These are phyloP conservation scores for Azorinus chamasolen DNA, from an alignment of 2,888 invertebrate genomes.

Conservation along the genomic window DNA sequence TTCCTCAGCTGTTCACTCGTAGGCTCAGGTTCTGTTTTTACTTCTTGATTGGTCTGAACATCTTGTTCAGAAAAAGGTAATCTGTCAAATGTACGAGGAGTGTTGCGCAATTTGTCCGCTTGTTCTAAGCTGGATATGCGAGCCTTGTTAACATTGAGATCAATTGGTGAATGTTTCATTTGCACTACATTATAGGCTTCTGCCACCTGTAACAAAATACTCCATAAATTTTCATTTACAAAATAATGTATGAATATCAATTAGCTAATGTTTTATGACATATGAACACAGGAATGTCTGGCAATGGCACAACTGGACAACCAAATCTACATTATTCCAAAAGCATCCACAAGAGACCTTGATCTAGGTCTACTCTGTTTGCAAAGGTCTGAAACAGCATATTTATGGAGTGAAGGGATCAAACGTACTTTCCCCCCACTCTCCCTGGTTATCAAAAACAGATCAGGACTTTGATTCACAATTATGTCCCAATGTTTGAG, in stretches of 20 bases:
- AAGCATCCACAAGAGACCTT: no score
- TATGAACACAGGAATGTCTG: no score
- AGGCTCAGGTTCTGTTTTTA: background rate
- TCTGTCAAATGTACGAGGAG: background rate
- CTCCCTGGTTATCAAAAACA: no score
- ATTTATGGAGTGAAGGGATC: no score
- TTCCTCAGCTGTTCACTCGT: slow-evolving; percentile 4
- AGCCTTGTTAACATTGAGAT: slow-evolving; percentile 69
- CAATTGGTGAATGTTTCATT: slow-evolving; percentile 74
- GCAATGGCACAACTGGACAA: background rate
- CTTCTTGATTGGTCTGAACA: background rate
- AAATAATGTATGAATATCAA: no score
- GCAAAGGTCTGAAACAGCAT: no score
- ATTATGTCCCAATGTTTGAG: no score
- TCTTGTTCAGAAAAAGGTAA: background rate
- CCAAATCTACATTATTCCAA: no score
- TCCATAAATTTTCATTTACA: background rate
- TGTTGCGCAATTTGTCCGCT: slow-evolving; percentile 44
- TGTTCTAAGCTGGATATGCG: slow-evolving; percentile 56
- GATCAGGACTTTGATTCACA: no score
- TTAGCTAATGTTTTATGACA: no score
- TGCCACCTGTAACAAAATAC: slow-evolving; percentile 68
- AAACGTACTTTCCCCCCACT: no score
- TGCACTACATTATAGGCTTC: slow-evolving; percentile 72
- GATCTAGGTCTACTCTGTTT: no score